phyloP scores from a whole-genome alignment of 1,140 invertebrate species.

The silkworm (Bombyx mori) region DNA sequence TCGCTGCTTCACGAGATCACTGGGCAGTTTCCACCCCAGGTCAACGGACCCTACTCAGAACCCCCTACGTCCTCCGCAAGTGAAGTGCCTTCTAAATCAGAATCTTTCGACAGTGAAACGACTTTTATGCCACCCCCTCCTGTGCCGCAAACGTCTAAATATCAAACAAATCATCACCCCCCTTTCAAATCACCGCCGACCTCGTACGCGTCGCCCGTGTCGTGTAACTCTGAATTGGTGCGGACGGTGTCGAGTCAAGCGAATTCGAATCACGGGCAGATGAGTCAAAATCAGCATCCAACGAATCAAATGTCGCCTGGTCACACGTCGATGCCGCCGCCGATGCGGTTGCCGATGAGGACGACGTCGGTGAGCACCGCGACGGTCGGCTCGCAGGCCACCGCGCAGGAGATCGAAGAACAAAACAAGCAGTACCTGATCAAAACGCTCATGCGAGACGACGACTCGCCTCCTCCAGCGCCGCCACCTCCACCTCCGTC shows the following conservation, averaged over 20 bases:
- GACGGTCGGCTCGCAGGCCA: constrained; percentile 54
- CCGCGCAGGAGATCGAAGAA: constrained; percentile 57
- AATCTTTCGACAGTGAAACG: constrained; percentile 74
- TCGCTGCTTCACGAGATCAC: constrained; percentile 48
- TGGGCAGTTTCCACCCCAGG: constrained; percentile 26
- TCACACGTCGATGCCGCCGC: constrained; percentile 42
- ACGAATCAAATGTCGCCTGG: neutral
- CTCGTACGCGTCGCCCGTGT: constrained; percentile 13
- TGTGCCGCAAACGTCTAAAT: constrained; percentile 40
- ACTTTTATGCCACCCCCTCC: constrained; percentile 57
- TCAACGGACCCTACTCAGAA: constrained; percentile 38
- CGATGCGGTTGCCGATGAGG: constrained; percentile 40
- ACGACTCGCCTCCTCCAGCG: constrained; percentile 31
- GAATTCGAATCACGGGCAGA: constrained; percentile 1
- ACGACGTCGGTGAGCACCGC: constrained; percentile 43
- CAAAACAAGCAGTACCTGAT: constrained; percentile 65
- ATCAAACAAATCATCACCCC: constrained; percentile 28
- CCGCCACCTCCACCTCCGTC: constrained; percentile 25
- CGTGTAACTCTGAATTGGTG: neutral
- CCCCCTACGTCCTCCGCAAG: constrained; percentile 25
- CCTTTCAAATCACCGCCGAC: constrained; percentile 44
- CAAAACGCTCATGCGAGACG: constrained; percentile 63
- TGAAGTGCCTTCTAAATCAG: constrained; percentile 56
- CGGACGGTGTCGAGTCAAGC: constrained; percentile 12
- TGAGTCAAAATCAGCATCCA: constrained; percentile 7